Evolutionary conservation across 2,113 vertebrate species (phyloP), one percentile per base, ranked within the genome.

Genomic region (Strix uralensis): DNA sequence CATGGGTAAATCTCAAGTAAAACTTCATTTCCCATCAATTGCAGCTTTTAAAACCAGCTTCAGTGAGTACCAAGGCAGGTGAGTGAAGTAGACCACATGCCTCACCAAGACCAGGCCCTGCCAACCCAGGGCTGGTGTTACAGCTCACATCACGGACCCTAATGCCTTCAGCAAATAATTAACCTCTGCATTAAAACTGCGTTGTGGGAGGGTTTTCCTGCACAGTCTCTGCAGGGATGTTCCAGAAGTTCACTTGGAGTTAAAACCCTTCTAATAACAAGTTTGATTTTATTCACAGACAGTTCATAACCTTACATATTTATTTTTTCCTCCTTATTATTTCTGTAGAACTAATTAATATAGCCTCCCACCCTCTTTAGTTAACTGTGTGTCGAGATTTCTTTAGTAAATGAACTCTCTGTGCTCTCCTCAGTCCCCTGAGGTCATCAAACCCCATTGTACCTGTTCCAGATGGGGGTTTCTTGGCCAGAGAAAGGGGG

Each of bases 191-290:
- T 51, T 8, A 8, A 71, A 77, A 72, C 2, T 55, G 23, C 42
- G 11, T 21, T 51, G n/a, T 27, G 62, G 36, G 26, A 90, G 46
- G 15, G 11, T 30, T 89, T 86, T 81, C 36, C 63, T 34, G 44
- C 51, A 46, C 30, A 47, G 5, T 27, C 30, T 70, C 59, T 0
- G 0, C 36, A 2, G 2, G 29, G 3, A 52, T 20, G 6, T 47
- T 81, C 63, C 30, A 69, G 58, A 84, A 91, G 34, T 66, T 78
- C 30, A 81, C 51, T 62, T 5, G 0, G 46, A 52, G 49, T 70
- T 61, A 84, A 72, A 93, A 63, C 4, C 11, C 22, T 63, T 51
- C 16, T 59, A 51, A 51, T 69, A 47, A 8, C 32, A 77, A 81
- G 10, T 18, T 23, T 52, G n/a, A 51, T 65, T 77, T 73, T 89